Percentiles rank a stretch among this genome's conserved stretches.
phyloP scores from a whole-genome alignment of 2,113 vertebrate species.

The Psittacula cyanocephala region DNA sequence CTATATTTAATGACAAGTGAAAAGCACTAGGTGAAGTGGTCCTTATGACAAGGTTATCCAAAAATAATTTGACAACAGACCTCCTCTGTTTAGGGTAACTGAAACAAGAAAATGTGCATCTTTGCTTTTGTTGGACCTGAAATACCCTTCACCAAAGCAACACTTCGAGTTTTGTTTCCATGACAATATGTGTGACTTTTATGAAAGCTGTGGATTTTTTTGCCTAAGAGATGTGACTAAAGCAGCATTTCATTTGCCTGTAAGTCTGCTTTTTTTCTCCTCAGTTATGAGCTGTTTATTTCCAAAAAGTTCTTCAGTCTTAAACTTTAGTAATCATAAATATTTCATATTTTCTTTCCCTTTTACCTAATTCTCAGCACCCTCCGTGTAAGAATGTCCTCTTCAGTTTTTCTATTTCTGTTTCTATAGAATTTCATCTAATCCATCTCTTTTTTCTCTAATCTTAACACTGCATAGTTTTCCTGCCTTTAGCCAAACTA shows the following conservation, averaged over 20 bases:
- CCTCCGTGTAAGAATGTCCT: not conserved
- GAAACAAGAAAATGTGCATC: not conserved
- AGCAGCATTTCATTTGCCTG: not conserved
- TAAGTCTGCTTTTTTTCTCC: not conserved
- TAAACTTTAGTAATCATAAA: not conserved
- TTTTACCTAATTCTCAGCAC: not conserved
- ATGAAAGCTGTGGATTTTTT: slow-evolving; percentile 4
- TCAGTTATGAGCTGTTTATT: not conserved
- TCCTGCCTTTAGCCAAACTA: not conserved
- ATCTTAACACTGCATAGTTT: not conserved
- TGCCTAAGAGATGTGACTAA: not conserved
- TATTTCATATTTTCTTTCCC: not conserved
- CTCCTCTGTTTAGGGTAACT: not conserved
- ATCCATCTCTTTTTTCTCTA: not conserved
- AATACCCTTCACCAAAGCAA: slow-evolving; percentile 27
- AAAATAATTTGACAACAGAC: not conserved
- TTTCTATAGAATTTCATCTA: not conserved
- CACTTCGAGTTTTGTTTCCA: slow-evolving; percentile 49
- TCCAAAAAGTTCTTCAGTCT: not conserved
- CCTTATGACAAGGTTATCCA: not conserved
- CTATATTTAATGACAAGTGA: not conserved
- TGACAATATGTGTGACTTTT: slow-evolving; percentile 47
- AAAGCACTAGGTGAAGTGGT: not conserved
- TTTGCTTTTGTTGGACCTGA: not conserved
- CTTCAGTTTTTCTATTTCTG: not conserved